Conservation (phyloP, 2,888 invertebrate species). For the Xiphydria camelus region DNA sequence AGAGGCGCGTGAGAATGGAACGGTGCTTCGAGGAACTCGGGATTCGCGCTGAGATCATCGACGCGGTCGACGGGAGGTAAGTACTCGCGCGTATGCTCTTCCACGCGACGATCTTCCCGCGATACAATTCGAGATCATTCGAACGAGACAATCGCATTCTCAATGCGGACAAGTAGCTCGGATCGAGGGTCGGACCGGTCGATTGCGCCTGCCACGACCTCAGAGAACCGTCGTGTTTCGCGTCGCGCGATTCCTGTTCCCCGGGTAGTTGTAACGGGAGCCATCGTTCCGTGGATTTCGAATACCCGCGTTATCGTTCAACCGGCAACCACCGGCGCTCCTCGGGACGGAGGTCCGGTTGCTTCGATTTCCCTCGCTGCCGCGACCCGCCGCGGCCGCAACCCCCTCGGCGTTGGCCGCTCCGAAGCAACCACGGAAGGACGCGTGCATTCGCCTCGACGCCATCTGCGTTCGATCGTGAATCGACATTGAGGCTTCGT, state of each 20-base stretch:
- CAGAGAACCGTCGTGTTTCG: constrained; percentile 21
- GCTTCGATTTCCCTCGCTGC: constrained; percentile 20
- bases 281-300: constrained; percentile 14
- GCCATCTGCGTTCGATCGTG: no score
- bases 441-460: constrained; percentile 54
- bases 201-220: not conserved
- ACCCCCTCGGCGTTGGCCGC: constrained; percentile 36
- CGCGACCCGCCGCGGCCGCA: constrained; percentile 37
- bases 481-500: no score
- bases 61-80: constrained; percentile 90
- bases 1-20: constrained; percentile 80
- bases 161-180: not conserved
- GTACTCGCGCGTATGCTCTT: no score
- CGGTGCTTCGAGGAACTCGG: constrained; percentile 79
- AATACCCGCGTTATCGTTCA: constrained; percentile 16
- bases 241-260: no score
- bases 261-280: constrained; percentile 20
- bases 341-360: constrained; percentile 18
- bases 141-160: not conserved
- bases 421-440: constrained; percentile 31
- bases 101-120: no score
- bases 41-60: constrained; percentile 72
- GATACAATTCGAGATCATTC: no score
- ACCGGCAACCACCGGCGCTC: constrained; percentile 13
- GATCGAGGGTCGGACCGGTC: no score